Evolutionary conservation across 2,113 vertebrate species (phyloP), one percentile per base, ranked within the genome.

Genomic region (Puffinus mauretanicus): DNA sequence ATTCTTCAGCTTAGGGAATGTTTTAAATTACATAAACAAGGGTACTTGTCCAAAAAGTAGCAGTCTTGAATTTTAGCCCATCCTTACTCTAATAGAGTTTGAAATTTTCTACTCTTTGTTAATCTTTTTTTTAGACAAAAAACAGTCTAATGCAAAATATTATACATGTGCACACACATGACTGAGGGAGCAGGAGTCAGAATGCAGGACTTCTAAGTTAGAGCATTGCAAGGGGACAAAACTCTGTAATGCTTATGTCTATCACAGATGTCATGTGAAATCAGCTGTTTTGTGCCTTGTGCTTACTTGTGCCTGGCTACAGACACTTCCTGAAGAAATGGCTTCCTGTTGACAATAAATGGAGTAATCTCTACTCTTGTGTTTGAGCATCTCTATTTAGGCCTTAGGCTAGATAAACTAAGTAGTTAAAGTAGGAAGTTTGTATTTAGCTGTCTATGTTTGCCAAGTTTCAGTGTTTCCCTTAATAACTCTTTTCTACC

Each of bases 191-290:
- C 26, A 86, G 29, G 11, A 80, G 19, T 11, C 25, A 86, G 24
- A 78, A 66, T 6, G 8, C 10, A 47, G 44, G 32, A 38, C 29
- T 73, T 83, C 12, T 10, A 86, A 65, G 3, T 29, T 6, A 47
- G 34, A 2, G 1, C 13, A 42, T 38, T 0, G 0, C 15, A 30
- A 52, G 11, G 5, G 15, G 36, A 30, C 8, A 64, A 40, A 91
- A 69, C 4, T 2, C 1, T 13, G 1, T 70, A 51, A 76, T 11
- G 24, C 2, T 64, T 62, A 11, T 19, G 4, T 32, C n/a, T 57
- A 24, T 24, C 29, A 40, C 17, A 82, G 32, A 34, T 42, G 11
- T 40, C 30, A 55, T 11, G 21, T 34, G 46, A 75, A 24, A 66
- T 79, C 46, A 58, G 27, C 49, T 88, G 14, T 13, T 57, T 52